A percentile compares a stretch with the other conserved stretches of the same genome.
Evolutionary conservation across 2,113 vertebrate species (phyloP).

Genomic region (Barnardius zonarius): DNA sequence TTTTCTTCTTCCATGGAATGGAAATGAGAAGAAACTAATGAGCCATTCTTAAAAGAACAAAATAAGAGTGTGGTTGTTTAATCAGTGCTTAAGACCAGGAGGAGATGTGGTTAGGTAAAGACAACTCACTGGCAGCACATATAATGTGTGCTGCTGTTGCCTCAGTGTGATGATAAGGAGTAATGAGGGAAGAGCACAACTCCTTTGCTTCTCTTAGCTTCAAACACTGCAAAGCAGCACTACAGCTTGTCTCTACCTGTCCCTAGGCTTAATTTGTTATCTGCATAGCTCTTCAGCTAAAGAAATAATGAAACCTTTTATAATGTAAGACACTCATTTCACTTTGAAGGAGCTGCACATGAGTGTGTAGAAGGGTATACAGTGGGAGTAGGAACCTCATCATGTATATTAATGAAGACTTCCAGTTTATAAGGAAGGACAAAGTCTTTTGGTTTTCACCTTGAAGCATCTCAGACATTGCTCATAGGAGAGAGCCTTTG

Average conservation of each 20-base stretch:
- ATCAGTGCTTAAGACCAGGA: background rate
- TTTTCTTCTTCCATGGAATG: background rate
- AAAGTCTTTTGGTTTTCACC: background rate
- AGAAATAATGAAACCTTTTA: background rate
- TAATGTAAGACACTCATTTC: background rate
- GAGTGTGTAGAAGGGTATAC: background rate
- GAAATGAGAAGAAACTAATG: background rate
- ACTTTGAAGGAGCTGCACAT: background rate
- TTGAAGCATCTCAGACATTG: background rate
- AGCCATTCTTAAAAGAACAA: background rate
- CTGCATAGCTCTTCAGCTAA: background rate
- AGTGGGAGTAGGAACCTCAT: background rate
- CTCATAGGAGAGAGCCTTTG: background rate
- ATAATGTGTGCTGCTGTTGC: rapidly evolving
- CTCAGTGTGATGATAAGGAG: rapidly evolving
- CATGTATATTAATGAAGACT: background rate
- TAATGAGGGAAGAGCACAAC: background rate
- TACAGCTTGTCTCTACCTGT: background rate
- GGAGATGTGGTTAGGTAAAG: background rate
- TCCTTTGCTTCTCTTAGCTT: background rate
- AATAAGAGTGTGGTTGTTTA: background rate
- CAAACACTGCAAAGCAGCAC: background rate
- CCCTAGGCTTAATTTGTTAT: background rate
- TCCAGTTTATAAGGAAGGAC: background rate
- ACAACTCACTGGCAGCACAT: background rate